Evolutionary conservation across 2,797 vertebrate species (phyloP).

Genomic region (Oreortyx pictus): DNA sequence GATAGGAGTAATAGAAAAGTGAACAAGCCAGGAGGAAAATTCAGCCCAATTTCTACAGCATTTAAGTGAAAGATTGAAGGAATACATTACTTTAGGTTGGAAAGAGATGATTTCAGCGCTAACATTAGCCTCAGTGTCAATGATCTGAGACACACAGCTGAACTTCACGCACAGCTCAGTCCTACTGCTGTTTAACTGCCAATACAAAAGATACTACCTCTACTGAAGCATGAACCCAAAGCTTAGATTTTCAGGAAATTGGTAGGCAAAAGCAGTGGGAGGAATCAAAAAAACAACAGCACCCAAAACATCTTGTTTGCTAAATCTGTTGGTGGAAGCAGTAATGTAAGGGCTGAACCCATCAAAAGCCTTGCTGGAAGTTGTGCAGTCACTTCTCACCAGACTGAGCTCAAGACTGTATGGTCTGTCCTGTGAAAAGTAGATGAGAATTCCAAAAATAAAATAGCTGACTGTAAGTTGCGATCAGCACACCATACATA

Average conservation of each 20-base stretch:
- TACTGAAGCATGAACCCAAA: background rate
- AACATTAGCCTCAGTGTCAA: background rate
- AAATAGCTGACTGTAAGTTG: constrained; percentile 67
- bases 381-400: background rate
- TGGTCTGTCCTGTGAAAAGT: constrained; percentile 67
- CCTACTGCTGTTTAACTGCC: constrained; percentile 16
- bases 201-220: constrained; percentile 23
- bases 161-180: background rate
- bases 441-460: constrained; percentile 73
- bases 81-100: background rate
- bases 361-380: constrained; percentile 6
- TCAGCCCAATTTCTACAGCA: background rate
- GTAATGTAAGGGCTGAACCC: constrained; percentile 27
- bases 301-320: constrained; percentile 13
- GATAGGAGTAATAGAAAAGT: background rate
- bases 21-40: background rate
- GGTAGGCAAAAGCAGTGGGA: constrained; percentile 49
- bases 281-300: background rate
- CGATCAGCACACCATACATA: constrained; percentile 48
- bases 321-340: constrained; percentile 54
- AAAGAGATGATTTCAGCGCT: background rate
- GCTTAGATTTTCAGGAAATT: constrained; percentile 38
- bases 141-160: background rate
- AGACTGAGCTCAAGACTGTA: constrained; percentile 51
- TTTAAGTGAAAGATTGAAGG: background rate